Evolutionary conservation across 2,113 vertebrate species (phyloP).

Genomic region (Periophthalmus modestus): DNA sequence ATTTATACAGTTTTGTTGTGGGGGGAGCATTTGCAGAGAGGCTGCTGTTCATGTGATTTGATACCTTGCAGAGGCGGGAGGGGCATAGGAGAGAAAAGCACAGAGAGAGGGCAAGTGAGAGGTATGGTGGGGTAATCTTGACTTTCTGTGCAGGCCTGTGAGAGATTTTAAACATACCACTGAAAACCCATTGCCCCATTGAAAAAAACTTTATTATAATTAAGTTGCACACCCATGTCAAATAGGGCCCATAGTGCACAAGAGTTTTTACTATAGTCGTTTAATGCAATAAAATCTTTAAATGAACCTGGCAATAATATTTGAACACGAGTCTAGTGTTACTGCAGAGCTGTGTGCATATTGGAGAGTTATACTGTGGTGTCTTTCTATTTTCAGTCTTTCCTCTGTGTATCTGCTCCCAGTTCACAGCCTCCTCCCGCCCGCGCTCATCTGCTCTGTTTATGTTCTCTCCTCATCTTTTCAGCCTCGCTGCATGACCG

Average conservation of each 20-base stretch:
- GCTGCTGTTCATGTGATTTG: neutral
- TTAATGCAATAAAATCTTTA: neutral
- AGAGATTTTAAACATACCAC: neutral
- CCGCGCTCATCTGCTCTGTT: slow-evolving; percentile 40
- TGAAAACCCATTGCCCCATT: neutral
- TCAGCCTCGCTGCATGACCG: slow-evolving; percentile 53
- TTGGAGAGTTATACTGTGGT: slow-evolving; percentile 22
- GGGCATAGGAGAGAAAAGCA: neutral
- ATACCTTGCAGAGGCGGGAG: neutral
- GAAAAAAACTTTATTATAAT: neutral
- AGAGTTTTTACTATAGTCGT: neutral
- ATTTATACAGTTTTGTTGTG: neutral
- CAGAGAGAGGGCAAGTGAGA: neutral
- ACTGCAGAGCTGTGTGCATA: slow-evolving; percentile 2
- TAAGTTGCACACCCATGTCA: neutral
- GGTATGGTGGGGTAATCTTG: neutral
- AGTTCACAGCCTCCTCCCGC: slow-evolving; percentile 43
- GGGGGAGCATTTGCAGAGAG: neutral
- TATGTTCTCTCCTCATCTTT: slow-evolving; percentile 50
- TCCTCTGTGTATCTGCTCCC: slow-evolving; percentile 40
- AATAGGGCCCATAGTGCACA: neutral
- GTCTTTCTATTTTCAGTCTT: slow-evolving; percentile 56
- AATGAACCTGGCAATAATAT: neutral
- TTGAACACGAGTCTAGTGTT: neutral
- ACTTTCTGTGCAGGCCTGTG: neutral